Evolutionary conservation across 2,797 vertebrate species (phyloP).

Genomic region (Alosa sapidissima): DNA sequence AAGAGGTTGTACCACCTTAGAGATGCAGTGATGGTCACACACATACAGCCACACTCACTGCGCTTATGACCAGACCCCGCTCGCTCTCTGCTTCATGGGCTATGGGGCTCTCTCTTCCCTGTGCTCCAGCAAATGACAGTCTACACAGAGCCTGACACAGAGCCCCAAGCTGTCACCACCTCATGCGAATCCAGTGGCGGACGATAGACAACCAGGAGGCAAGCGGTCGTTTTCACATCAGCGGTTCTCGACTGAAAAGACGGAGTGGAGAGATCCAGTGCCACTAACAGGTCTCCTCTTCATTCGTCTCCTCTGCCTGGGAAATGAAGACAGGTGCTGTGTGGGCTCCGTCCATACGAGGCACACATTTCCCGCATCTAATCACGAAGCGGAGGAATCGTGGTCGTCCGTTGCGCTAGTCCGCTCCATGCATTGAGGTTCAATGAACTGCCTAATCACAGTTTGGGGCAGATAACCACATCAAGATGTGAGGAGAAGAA

Average conservation of each 20-base stretch:
- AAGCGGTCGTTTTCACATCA: background rate
- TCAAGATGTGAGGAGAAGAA: constrained; percentile 65
- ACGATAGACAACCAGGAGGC: background rate
- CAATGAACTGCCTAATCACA: constrained; percentile 61
- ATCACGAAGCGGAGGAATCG: background rate
- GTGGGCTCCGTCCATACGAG: constrained; percentile 29
- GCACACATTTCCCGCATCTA: background rate
- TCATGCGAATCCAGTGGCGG: background rate
- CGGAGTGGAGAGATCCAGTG: constrained; percentile 3
- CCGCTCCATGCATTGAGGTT: constrained; percentile 49
- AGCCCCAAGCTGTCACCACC: background rate
- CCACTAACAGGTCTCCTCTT: constrained; percentile 64
- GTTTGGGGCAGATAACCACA: constrained; percentile 55
- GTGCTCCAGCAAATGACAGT: constrained; percentile 1
- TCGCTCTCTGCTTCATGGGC: background rate
- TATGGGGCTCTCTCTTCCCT: background rate
- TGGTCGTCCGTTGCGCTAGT: constrained; percentile 51
- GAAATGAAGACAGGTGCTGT: constrained; percentile 46
- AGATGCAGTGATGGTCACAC: background rate
- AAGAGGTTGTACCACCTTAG: background rate
- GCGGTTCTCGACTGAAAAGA: background rate
- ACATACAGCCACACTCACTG: background rate
- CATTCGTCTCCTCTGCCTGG: constrained; percentile 49
- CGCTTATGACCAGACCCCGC: background rate
- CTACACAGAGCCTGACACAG: background rate